A percentile compares a stretch with the other conserved stretches of the same genome.
These are phyloP conservation scores for Phylloscopus trochilus DNA, from an alignment of 2,113 vertebrate genomes.

Conservation along the genomic window DNA sequence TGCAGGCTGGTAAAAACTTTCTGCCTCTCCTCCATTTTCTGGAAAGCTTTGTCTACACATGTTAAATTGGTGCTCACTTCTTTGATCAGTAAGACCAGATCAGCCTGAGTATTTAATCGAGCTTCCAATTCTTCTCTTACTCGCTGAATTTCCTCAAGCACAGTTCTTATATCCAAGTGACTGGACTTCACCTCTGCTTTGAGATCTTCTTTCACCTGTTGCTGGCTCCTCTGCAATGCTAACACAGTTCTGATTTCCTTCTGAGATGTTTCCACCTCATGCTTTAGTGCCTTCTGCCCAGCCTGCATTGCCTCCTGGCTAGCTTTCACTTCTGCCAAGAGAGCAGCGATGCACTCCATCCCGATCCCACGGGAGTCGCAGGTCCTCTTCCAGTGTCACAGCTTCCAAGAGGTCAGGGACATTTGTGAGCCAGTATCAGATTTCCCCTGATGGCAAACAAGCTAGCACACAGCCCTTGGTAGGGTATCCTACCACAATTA, in stretches of 20 bases:
- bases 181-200: slow-evolving; percentile 45
- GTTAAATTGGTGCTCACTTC: slow-evolving; percentile 63
- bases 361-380: accelerated
- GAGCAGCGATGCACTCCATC: slow-evolving; percentile 38
- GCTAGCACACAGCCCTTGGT: neutral
- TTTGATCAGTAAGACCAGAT: slow-evolving; percentile 61
- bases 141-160: slow-evolving; percentile 59
- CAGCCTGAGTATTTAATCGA: slow-evolving; percentile 54
- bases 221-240: slow-evolving; percentile 53
- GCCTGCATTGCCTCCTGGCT: slow-evolving; percentile 30
- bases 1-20: slow-evolving; percentile 21
- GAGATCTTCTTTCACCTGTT: slow-evolving; percentile 63
- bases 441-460: neutral
- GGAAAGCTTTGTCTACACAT: slow-evolving; percentile 57
- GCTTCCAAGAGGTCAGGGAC: neutral
- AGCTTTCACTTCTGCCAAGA: slow-evolving; percentile 47
- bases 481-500: neutral
- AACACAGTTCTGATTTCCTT: slow-evolving; percentile 34
- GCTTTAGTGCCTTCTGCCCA: slow-evolving; percentile 46
- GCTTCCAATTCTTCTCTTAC: slow-evolving; percentile 65
- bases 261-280: slow-evolving; percentile 10
- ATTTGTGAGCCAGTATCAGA: neutral
- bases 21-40: slow-evolving; percentile 43
- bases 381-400: neutral
- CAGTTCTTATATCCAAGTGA: slow-evolving; percentile 58